Conservation (phyloP, 2,888 invertebrate genomes). For the Panzeria rudis region DNA sequence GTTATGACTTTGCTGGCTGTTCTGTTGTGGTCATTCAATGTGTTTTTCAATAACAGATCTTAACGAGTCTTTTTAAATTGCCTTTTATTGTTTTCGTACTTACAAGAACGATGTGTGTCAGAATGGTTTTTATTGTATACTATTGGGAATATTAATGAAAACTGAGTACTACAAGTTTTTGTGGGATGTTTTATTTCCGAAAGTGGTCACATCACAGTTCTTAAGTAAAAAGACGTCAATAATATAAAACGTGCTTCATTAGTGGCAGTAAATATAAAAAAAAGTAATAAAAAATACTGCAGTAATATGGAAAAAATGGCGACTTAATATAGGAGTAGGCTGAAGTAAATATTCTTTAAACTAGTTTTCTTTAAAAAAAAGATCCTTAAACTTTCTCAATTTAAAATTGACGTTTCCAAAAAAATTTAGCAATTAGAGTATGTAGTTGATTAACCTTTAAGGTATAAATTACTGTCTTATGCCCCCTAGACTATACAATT, state of each 20-base stretch:
- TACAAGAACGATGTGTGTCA: not conserved
- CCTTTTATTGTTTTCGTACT: conserved; percentile 38
- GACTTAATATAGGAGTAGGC: too few relatives aligned
- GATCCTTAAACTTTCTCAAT: not conserved
- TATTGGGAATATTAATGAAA: conserved; percentile 4
- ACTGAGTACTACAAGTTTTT: not conserved
- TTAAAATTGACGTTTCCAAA: too few relatives aligned
- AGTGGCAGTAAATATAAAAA: not conserved
- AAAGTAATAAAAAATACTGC: not conserved
- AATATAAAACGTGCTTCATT: conserved; percentile 50
- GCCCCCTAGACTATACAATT: not conserved
- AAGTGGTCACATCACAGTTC: conserved; percentile 30
- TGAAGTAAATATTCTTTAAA: not conserved
- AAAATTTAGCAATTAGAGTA: too few relatives aligned
- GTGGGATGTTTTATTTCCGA: not conserved
- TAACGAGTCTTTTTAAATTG: conserved; percentile 49
- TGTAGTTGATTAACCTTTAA: not conserved
- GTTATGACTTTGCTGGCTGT: conserved; percentile 6
- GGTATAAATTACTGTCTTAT: not conserved
- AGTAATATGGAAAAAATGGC: not conserved
- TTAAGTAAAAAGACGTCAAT: conserved; percentile 23
- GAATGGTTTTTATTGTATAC: conserved; percentile 2
- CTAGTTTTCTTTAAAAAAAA: not conserved
- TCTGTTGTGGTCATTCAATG: conserved; percentile 39
- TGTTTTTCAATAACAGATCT: conserved; percentile 44